phyloP scores from a whole-genome alignment of 2,888 invertebrate species.

The Leptopilina drosophilae region DNA sequence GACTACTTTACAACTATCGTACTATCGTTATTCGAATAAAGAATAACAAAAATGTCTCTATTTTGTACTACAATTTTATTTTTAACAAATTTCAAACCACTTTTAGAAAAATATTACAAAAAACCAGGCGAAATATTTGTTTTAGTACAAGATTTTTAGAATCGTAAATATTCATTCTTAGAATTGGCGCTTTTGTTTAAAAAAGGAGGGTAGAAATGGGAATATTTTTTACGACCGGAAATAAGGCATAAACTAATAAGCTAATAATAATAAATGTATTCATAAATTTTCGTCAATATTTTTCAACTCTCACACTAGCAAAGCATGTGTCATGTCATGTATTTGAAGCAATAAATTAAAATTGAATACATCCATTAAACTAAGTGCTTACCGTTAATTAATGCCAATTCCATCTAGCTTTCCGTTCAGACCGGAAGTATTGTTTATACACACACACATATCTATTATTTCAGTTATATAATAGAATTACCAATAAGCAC shows the following conservation, averaged over 20 bases:
- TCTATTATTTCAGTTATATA: not conserved
- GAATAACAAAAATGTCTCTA: not conserved
- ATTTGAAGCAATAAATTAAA: slow-evolving; percentile 18
- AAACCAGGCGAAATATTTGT: too few species aligned
- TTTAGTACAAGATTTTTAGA: not conserved
- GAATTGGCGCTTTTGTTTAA: not conserved
- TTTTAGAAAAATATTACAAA: too few species aligned
- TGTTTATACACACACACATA: not conserved
- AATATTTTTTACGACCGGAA: slow-evolving; percentile 25
- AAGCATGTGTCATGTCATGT: not conserved
- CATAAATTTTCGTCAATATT: slow-evolving; percentile 32
- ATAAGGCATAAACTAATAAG: slow-evolving; percentile 32
- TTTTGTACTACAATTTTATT: too few species aligned
- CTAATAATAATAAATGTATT: slow-evolving; percentile 33
- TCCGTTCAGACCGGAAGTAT: not conserved
- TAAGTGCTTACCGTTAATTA: slow-evolving; percentile 66
- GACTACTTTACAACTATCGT: not conserved
- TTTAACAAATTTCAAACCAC: too few species aligned
- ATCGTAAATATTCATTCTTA: slow-evolving; percentile 27
- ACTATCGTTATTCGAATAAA: not conserved
- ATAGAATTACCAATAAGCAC: slow-evolving; percentile 6
- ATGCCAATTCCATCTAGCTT: slow-evolving; percentile 31
- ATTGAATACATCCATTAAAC: slow-evolving; percentile 62
- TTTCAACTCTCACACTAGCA: not conserved
- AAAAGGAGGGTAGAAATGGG: not conserved